Percentiles rank a stretch among this genome's conserved stretches.
These are phyloP conservation scores for Digitonthophagus gazella DNA, from an alignment of 2,888 invertebrate genomes.

Conservation along the genomic window DNA sequence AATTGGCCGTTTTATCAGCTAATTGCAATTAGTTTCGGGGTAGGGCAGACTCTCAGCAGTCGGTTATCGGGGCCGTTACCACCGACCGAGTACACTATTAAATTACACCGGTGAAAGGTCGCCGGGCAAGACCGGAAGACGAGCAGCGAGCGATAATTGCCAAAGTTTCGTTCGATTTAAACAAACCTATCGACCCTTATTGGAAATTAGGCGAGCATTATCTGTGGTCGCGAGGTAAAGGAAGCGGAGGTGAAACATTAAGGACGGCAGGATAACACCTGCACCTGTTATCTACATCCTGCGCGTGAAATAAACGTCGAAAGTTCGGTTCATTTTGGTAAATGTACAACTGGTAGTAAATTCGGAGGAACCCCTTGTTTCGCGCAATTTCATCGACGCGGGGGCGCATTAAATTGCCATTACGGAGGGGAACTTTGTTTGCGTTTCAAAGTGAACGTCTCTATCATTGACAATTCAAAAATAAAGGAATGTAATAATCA, in stretches of 20 bases:
- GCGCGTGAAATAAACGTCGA: conserved; percentile 7
- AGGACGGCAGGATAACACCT: conserved; percentile 6
- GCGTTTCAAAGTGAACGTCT: too few species aligned
- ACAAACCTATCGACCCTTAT: conserved; percentile 11
- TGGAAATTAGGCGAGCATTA: conserved; percentile 20
- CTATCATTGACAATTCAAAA: too few species aligned
- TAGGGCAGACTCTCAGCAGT: conserved; percentile 32
- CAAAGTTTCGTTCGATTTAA: conserved; percentile 41
- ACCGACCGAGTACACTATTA: conserved; percentile 37
- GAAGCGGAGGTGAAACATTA: not conserved
- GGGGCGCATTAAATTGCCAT: not conserved
- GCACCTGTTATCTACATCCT: conserved; percentile 13
- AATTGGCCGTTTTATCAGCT: conserved; percentile 35
- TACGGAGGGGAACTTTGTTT: not conserved
- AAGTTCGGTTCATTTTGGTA: not conserved
- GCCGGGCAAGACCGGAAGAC: conserved; percentile 43
- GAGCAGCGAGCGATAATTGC: conserved; percentile 45
- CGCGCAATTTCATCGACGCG: not conserved
- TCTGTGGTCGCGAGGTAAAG: conserved; percentile 12
- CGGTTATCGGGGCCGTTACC: conserved; percentile 27
- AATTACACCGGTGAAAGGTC: conserved; percentile 43
- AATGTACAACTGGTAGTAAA: too few species aligned
- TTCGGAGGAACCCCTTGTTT: too few species aligned
- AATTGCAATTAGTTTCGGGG: conserved; percentile 40
- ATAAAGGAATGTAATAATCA: too few species aligned